Conservation (phyloP, 2,797 vertebrate genomes). For the Anguilla obscura region DNA sequence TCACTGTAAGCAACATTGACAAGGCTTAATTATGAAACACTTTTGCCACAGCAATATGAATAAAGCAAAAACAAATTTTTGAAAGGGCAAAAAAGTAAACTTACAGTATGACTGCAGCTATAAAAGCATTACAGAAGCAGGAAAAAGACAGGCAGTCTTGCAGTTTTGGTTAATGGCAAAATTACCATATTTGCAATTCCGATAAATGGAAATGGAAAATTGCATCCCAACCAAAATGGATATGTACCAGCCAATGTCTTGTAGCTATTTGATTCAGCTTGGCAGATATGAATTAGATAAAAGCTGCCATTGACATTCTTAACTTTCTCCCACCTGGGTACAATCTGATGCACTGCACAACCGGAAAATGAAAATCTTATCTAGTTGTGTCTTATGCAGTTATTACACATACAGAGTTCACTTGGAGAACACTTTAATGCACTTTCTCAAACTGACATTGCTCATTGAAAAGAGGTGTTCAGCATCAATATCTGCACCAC, state of each 20-base stretch:
- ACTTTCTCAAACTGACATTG: slow-evolving; percentile 2
- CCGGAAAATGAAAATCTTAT: neutral
- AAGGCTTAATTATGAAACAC: neutral
- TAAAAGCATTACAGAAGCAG: neutral
- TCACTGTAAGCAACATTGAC: neutral
- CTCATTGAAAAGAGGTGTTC: neutral
- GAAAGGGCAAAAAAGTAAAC: neutral
- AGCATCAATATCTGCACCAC: slow-evolving; percentile 3
- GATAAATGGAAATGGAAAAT: neutral
- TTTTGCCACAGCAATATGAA: neutral
- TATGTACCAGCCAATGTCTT: slow-evolving; percentile 15
- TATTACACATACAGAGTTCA: neutral
- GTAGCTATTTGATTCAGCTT: neutral
- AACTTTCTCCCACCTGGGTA: neutral
- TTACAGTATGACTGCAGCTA: too few species aligned
- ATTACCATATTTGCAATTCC: neutral
- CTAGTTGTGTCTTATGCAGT: neutral
- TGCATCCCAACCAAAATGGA: slow-evolving; percentile 11
- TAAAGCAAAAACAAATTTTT: slow-evolving; percentile 14
- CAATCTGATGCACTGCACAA: neutral
- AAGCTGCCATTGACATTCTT: neutral
- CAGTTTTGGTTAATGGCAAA: neutral
- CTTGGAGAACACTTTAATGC: neutral
- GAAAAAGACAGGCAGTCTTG: neutral
- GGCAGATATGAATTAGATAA: neutral